Percentiles rank a stretch among this genome's conserved stretches.
These are phyloP conservation scores for Schizopygopsis malacanthus DNA, from an alignment of 2,797 vertebrate genomes.

Conservation along the genomic window DNA sequence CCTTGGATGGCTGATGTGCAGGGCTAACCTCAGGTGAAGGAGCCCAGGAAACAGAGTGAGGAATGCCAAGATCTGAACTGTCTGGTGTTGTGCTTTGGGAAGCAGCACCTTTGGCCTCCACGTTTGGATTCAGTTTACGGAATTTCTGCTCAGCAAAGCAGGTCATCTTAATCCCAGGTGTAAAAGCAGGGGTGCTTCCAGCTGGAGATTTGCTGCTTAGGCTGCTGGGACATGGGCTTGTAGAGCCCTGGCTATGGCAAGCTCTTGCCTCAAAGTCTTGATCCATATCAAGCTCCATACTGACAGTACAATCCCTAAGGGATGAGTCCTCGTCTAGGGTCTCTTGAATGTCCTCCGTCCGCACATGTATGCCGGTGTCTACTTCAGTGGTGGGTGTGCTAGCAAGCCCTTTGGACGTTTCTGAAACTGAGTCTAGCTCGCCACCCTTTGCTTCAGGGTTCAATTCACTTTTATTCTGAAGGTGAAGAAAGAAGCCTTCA, in stretches of 20 bases:
- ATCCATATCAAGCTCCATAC: constrained; percentile 94
- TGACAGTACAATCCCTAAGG: constrained; percentile 92
- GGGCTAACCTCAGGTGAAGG: constrained; percentile 88
- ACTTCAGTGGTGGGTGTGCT: constrained; percentile 91
- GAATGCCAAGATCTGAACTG: constrained; percentile 89
- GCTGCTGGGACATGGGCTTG: constrained; percentile 89
- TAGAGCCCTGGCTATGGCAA: constrained; percentile 76
- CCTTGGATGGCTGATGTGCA: constrained; percentile 80
- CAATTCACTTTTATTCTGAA: constrained; percentile 75
- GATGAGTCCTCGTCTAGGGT: constrained; percentile 97
- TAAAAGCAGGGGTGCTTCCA: constrained; percentile 82
- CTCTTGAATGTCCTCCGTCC: constrained; percentile 92
- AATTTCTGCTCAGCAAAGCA: constrained; percentile 98
- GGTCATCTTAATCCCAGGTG: constrained; percentile 89
- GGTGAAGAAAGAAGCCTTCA: constrained; percentile 94
- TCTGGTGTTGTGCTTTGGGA: constrained; percentile 96
- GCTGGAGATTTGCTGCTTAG: constrained; percentile 82
- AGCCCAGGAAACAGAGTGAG: constrained; percentile 90
- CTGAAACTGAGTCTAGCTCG: constrained; percentile 81
- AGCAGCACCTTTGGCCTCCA: constrained; percentile 83
- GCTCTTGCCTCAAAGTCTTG: constrained; percentile 79
- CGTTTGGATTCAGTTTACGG: constrained; percentile 83
- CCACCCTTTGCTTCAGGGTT: constrained; percentile 69
- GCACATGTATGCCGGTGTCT: constrained; percentile 94
- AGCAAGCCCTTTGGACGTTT: constrained; percentile 78